Evolutionary conservation across 2,797 vertebrate genomes (phyloP), one percentile per base, ranked within the genome.

Genomic region (Hyperoplus lanceolatus): DNA sequence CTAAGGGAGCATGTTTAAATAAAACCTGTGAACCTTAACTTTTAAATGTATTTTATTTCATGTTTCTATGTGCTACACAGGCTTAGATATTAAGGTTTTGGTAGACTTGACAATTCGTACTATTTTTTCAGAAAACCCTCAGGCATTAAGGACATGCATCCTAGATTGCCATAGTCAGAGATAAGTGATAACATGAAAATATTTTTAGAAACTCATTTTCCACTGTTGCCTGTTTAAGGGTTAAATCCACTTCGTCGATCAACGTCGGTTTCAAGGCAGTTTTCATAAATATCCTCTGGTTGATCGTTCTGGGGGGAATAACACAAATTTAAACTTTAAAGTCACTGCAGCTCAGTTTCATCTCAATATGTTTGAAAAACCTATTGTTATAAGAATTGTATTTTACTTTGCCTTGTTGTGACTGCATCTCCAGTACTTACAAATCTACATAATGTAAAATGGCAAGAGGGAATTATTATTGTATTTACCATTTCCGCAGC

Each of bases 271-370:
- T 79, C 72, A 13, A 91, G 55, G 45, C 77, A 78, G 68, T 92
- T 92, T 82, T 90, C 89, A 80, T 92, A 92, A 46, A 88, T 75
- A 1, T 73, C 70, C 70, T 72, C 84, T n/a, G 3, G 14, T 64
- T 42, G 21, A 10, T 62, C 51, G 7, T 53, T 48, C 11, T 60
- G 70, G 4, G 21, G 6, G 16, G 12, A n/a, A 15, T 54, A 43
- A 36, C 18, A 63, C 38, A 51, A 56, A 61, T 1, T 16, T 7
- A 53, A 43, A 29, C 29, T 29, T 2, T 48, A 41, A 65, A 53
- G 18, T 55, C 0, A 9, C 9, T 16, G 13, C n/a, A 51, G 14
- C 14, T 66, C 7, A 39, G 8, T 50, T 21, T 14, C 11, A 80
- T n/a, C 14, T 61, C 15, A 38, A 36, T 49, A 9, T 58, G 12